These are phyloP conservation scores for Melanotaenia pygmaea DNA, from an alignment of 2,797 vertebrate species.

Conservation along the genomic window DNA sequence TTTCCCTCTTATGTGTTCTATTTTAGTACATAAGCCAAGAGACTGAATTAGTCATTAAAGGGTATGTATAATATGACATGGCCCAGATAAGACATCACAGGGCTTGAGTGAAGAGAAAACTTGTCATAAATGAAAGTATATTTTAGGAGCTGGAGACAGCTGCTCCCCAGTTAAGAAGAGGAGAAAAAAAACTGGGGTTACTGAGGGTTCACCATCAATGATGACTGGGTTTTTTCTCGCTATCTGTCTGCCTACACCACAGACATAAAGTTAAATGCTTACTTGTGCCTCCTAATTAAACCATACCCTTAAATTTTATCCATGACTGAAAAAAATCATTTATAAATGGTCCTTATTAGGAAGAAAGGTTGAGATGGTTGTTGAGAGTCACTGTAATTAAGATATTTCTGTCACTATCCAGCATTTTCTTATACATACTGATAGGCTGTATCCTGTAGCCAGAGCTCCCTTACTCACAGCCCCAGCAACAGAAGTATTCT, in stretches of 20 bases:
- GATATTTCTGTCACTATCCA: constrained; percentile 30
- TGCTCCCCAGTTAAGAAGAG: constrained; percentile 29
- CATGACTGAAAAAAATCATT: constrained; percentile 51
- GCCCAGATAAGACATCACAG: constrained; percentile 81
- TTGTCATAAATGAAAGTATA: constrained; percentile 76
- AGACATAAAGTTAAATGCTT: constrained; percentile 24
- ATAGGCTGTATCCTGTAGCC: constrained; percentile 10
- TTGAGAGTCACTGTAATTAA: constrained; percentile 50
- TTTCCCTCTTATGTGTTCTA: constrained; percentile 67
- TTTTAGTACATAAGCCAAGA: constrained; percentile 72
- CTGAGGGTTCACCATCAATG: constrained; percentile 59
- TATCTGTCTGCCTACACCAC: constrained; percentile 50
- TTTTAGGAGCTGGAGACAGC: constrained; percentile 64
- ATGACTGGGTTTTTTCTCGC: constrained; percentile 45
- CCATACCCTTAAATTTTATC: constrained; percentile 25
- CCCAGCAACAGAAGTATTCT: constrained; percentile 17
- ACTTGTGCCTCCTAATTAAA: background rate
- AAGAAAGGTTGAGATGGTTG: constrained; percentile 4
- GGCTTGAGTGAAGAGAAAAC: constrained; percentile 66
- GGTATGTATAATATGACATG: constrained; percentile 73
- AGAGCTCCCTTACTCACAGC: constrained; percentile 13
- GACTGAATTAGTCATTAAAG: constrained; percentile 82
- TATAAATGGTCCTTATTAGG: constrained; percentile 47
- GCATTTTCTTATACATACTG: constrained; percentile 21
- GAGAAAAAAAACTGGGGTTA: constrained; percentile 60